These are phyloP conservation scores for Metopolophium dirhodum DNA, from an alignment of 1,140 invertebrate species.

Conservation along the genomic window DNA sequence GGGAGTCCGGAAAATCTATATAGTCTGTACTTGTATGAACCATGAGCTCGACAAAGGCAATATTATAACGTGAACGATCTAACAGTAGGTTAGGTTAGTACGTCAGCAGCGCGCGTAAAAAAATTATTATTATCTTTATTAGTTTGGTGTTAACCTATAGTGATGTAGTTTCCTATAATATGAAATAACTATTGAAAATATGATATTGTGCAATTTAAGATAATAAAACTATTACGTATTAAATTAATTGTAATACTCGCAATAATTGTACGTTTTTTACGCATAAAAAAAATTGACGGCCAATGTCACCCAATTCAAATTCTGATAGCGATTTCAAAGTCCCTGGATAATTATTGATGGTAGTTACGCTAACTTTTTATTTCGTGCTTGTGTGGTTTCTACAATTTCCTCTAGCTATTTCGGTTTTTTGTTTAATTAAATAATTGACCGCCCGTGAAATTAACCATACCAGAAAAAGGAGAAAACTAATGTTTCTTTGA, in stretches of 20 bases:
- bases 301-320: background rate
- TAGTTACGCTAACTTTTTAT: background rate
- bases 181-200: background rate
- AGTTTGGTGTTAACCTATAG: background rate
- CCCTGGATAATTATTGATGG: background rate
- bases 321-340: background rate
- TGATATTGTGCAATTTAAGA: background rate
- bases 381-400: background rate
- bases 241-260: background rate
- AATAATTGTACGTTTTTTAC: too few relatives aligned
- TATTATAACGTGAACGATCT: background rate
- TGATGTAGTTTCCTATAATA: background rate
- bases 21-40: background rate
- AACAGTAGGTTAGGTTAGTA: background rate
- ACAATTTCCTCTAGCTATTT: background rate
- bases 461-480: background rate
- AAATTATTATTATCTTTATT: background rate
- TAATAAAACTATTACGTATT: background rate
- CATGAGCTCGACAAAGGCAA: background rate
- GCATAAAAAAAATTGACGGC: too few relatives aligned
- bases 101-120: background rate
- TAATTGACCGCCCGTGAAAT: background rate
- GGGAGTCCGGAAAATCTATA: background rate
- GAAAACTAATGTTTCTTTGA: conserved; percentile 18
- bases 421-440: background rate